Evolutionary conservation across 1,140 invertebrate genomes (phyloP).

Genomic region (Calliphora vicina): DNA sequence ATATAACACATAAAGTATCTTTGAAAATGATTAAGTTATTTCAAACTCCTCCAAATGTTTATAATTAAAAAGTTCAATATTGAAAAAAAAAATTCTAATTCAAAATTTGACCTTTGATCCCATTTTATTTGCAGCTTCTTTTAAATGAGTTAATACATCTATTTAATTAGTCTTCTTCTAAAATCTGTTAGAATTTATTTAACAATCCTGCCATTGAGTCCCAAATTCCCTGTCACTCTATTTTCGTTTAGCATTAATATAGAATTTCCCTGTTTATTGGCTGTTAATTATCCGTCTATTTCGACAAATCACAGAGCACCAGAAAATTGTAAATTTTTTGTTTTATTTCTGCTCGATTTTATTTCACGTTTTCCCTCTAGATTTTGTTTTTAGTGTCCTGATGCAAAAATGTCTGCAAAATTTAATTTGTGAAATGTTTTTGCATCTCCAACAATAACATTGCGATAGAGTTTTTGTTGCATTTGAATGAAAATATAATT

Average conservation of each 20-base stretch:
- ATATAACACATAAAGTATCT: too few relatives aligned
- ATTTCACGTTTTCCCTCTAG: neutral
- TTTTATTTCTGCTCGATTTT: neutral
- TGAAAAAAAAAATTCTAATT: too few relatives aligned
- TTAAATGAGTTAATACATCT: too few relatives aligned
- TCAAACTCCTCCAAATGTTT: too few relatives aligned
- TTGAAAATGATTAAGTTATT: too few relatives aligned
- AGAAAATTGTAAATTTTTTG: neutral
- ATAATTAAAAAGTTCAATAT: too few relatives aligned
- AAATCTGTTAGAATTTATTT: too few relatives aligned
- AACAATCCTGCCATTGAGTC: too few relatives aligned
- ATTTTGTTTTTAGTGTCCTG: neutral
- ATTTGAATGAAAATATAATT: neutral
- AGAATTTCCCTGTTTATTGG: neutral
- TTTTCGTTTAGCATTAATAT: neutral
- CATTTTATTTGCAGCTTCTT: too few relatives aligned
- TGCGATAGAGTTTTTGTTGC: neutral
- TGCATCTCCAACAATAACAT: neutral
- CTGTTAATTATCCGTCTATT: slow-evolving; percentile 6
- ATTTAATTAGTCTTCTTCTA: too few relatives aligned
- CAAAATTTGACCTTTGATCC: too few relatives aligned
- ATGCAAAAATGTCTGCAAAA: neutral
- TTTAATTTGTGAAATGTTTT: neutral
- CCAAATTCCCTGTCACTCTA: neutral
- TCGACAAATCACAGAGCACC: neutral